Evolutionary conservation across 2,113 vertebrate species (phyloP).

Genomic region (Ageneiosus marmoratus): DNA sequence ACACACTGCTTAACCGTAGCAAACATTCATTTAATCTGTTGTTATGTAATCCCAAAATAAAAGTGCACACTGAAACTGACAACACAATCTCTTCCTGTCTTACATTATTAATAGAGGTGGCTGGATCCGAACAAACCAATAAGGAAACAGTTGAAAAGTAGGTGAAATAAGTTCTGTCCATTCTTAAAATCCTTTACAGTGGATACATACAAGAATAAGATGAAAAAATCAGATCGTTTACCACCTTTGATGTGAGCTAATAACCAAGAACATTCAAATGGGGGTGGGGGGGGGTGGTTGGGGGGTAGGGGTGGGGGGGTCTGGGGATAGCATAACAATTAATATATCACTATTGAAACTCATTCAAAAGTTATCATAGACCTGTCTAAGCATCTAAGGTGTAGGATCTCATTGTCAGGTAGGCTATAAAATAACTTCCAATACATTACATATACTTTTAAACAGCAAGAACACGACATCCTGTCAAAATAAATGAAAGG

Average conservation of each 20-base stretch:
- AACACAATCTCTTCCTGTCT: not conserved
- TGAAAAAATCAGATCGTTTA: not conserved
- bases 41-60: not conserved
- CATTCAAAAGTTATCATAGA: not conserved
- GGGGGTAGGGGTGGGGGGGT: too few relatives aligned
- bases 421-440: not conserved
- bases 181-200: not conserved
- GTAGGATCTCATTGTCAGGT: not conserved
- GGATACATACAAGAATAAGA: too few relatives aligned
- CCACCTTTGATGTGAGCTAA: not conserved
- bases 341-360: too few relatives aligned
- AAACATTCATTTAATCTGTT: not conserved
- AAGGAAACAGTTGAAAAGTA: slow-evolving; percentile 99
- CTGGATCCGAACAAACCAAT: slow-evolving; percentile 96
- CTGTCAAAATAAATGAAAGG: not conserved
- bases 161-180: slow-evolving; percentile 63
- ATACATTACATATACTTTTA: not conserved
- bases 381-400: not conserved
- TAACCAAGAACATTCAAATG: not conserved
- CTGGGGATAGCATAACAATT: too few relatives aligned
- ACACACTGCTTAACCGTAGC: not conserved
- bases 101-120: slow-evolving; percentile 84
- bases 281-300: too few relatives aligned
- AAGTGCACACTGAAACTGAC: not conserved
- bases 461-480: not conserved